A percentile compares a stretch with the other conserved stretches of the same genome.
Evolutionary conservation across 2,797 vertebrate species (phyloP).

Genomic region (Leptoclinus maculatus): DNA sequence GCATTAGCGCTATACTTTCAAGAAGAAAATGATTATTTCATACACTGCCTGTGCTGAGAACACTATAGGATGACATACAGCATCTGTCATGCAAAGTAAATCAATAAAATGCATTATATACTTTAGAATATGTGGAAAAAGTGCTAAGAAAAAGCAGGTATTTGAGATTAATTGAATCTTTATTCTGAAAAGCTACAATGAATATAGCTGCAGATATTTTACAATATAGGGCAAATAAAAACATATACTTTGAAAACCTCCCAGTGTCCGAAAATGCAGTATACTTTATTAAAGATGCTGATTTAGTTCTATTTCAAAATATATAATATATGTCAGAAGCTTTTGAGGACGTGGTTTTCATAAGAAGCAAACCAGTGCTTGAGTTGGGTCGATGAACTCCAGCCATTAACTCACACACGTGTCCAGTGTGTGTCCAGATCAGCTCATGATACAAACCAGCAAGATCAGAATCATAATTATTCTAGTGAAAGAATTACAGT

Average conservation of each 20-base stretch:
- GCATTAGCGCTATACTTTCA: constrained; percentile 24
- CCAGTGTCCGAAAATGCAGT: not conserved
- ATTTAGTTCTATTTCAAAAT: too few relatives aligned
- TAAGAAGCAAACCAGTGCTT: not conserved
- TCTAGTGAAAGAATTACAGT: not conserved
- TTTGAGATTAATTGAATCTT: not conserved
- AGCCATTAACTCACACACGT: not conserved
- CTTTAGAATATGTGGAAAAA: not conserved
- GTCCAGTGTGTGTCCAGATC: not conserved
- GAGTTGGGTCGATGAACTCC: not conserved
- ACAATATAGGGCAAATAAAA: too few relatives aligned
- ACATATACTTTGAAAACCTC: not conserved
- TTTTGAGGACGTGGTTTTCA: not conserved
- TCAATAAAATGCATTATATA: constrained; percentile 23
- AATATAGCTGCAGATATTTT: not conserved
- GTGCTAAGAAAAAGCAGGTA: not conserved
- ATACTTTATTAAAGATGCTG: not conserved
- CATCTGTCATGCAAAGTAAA: not conserved
- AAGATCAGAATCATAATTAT: not conserved
- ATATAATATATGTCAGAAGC: too few relatives aligned
- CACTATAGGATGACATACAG: not conserved
- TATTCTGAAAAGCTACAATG: not conserved
- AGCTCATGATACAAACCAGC: not conserved
- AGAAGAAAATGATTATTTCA: constrained; percentile 35
- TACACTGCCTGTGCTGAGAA: constrained; percentile 9